Conservation (phyloP, 2,888 invertebrate species). For the Ophion slaviceki region DNA sequence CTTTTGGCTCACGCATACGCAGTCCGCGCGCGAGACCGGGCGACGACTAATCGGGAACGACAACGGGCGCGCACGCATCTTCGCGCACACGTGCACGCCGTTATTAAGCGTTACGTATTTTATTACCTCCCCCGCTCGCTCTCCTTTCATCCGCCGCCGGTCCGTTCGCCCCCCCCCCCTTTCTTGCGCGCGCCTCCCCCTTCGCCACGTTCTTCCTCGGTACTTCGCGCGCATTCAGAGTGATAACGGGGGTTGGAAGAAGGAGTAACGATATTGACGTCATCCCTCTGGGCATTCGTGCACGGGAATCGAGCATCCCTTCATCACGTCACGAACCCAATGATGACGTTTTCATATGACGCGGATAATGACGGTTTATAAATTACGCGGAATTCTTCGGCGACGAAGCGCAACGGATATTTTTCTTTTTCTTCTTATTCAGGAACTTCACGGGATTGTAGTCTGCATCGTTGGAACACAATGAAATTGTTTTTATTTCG, state of each 20-base stretch:
- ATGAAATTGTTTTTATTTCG: too few species aligned
- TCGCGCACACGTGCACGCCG: slow-evolving; percentile 47
- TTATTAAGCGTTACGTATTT: neutral
- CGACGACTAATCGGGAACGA: slow-evolving; percentile 23
- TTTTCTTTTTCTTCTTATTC: neutral
- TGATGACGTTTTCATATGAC: slow-evolving; percentile 54
- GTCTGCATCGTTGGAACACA: too few species aligned
- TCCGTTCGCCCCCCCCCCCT: too few species aligned
- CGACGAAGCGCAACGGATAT: neutral
- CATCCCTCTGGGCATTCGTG: slow-evolving; percentile 17
- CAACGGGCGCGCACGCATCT: slow-evolving; percentile 57
- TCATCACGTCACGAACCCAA: slow-evolving; percentile 53
- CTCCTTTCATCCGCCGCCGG: neutral
- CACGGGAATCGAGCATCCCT: slow-evolving; percentile 7
- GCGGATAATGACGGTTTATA: neutral
- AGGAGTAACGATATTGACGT: slow-evolving; percentile 37
- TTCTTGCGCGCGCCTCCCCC: neutral
- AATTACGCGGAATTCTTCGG: neutral
- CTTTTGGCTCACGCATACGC: slow-evolving; percentile 59
- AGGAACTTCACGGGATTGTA: neutral
- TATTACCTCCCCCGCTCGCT: neutral
- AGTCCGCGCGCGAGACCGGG: slow-evolving; percentile 30
- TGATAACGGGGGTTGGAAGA: slow-evolving; percentile 3
- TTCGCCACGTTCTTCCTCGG: slow-evolving; percentile 16
- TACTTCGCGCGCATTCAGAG: neutral